Evolutionary conservation across 2,113 vertebrate species (phyloP).

Genomic region (Paradisaea rubra): DNA sequence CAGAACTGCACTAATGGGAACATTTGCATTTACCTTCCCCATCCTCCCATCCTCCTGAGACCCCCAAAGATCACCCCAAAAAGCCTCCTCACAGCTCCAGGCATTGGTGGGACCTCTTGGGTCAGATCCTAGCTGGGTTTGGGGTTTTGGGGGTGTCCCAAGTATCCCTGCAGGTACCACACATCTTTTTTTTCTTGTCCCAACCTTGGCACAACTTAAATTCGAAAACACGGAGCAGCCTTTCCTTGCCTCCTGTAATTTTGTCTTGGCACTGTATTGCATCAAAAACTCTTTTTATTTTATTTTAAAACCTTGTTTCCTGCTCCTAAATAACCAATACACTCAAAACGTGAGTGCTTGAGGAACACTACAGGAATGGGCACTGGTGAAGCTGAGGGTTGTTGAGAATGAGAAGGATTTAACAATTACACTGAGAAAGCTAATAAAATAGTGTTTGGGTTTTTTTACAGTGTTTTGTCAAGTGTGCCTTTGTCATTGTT

Average conservation of each 20-base stretch:
- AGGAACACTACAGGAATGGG: background rate
- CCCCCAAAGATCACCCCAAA: background rate
- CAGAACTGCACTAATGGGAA: background rate
- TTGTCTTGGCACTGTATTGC: background rate
- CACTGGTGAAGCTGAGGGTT: background rate
- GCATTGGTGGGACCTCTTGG: background rate
- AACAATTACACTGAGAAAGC: background rate
- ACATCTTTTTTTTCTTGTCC: fast-evolving
- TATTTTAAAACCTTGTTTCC: background rate
- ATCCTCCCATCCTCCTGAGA: background rate
- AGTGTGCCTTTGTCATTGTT: background rate
- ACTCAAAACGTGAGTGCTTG: background rate
- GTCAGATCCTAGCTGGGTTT: background rate
- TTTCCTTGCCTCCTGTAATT: background rate
- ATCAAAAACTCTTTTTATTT: background rate
- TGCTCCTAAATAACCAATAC: background rate
- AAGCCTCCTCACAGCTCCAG: background rate
- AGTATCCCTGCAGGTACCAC: background rate
- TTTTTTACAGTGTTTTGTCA: background rate
- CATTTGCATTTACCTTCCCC: background rate
- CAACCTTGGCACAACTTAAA: background rate
- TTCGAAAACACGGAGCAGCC: background rate
- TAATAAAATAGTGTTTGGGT: background rate
- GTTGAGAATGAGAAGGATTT: background rate
- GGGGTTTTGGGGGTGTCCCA: fast-evolving